Percentiles rank a stretch among this genome's conserved stretches.
Evolutionary conservation across 92 coral and sea anemone genomes (phyloP).

Genomic region (Phymanthus crucifer): DNA sequence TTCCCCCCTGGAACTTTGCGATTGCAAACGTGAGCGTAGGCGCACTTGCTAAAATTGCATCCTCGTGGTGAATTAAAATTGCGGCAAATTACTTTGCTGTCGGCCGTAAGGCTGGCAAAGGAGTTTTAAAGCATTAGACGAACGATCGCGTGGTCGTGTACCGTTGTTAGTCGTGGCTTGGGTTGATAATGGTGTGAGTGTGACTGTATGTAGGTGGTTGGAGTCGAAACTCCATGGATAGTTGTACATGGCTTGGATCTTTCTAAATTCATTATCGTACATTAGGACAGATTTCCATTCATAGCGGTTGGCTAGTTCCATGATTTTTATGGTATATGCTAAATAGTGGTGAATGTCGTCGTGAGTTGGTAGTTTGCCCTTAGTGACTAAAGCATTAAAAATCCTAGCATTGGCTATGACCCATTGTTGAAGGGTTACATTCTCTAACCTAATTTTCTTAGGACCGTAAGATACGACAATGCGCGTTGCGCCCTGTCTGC

Average conservation of each 20-base stretch:
- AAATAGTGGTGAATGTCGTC: slow-evolving; percentile 28
- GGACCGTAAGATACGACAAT: slow-evolving; percentile 16
- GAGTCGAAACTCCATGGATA: slow-evolving; percentile 52
- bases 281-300: slow-evolving; percentile 35
- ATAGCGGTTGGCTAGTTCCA: slow-evolving; percentile 44
- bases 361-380: slow-evolving; percentile 2
- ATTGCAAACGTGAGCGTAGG: slow-evolving; percentile 19
- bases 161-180: not conserved
- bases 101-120: slow-evolving; percentile 7
- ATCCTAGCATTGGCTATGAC: slow-evolving; percentile 23
- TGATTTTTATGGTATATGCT: slow-evolving; percentile 43
- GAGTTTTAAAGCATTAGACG: too few relatives aligned
- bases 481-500: slow-evolving; percentile 4
- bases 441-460: slow-evolving; percentile 4
- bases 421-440: slow-evolving; percentile 17
- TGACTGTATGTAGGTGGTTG: slow-evolving; percentile 46
- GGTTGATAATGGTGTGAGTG: slow-evolving; percentile 22
- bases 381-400: not conserved
- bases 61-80: slow-evolving; percentile 13
- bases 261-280: slow-evolving; percentile 51
- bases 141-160: not conserved
- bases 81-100: slow-evolving; percentile 25
- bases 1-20: slow-evolving; percentile 24
- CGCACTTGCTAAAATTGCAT: not conserved
- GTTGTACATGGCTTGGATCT: slow-evolving; percentile 41